phyloP scores from a whole-genome alignment of 2,888 invertebrate species.

The Nebria salina region DNA sequence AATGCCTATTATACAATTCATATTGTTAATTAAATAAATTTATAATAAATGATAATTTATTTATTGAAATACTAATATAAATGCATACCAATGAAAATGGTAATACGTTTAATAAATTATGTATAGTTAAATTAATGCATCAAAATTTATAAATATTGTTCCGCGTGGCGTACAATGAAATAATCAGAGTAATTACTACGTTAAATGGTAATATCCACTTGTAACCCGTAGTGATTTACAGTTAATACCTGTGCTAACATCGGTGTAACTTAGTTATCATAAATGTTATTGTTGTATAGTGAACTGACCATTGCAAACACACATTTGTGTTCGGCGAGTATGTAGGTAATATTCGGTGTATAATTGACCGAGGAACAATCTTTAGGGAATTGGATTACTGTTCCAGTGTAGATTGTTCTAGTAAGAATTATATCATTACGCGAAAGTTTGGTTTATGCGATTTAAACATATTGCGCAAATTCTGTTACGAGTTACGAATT shows the following conservation, averaged over 20 bases:
- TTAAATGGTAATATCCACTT: constrained; percentile 38
- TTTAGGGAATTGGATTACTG: background rate
- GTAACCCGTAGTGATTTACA: constrained; percentile 29
- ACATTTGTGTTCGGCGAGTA: background rate
- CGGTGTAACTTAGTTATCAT: constrained; percentile 36
- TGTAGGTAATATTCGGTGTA: background rate
- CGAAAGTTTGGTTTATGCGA: no score
- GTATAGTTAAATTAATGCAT: background rate
- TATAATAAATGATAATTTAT: background rate
- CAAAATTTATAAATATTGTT: constrained; percentile 17
- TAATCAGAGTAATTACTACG: constrained; percentile 27
- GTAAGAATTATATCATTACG: background rate
- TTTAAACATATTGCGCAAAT: no score
- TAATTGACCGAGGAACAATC: background rate
- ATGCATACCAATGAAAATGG: background rate
- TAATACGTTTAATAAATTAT: constrained; percentile 3
- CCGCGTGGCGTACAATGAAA: constrained; percentile 20
- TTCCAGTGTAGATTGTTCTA: background rate
- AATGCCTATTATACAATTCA: background rate
- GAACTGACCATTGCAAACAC: background rate
- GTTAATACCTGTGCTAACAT: constrained; percentile 35
- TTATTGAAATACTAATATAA: background rate
- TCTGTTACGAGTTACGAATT: no score
- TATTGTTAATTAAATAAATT: background rate
- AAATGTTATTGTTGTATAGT: background rate